A percentile compares a stretch with the other conserved stretches of the same genome.
Conservation (phyloP, 2,113 vertebrate genomes). For the Sinocyclocheilus maitianheensis region DNA sequence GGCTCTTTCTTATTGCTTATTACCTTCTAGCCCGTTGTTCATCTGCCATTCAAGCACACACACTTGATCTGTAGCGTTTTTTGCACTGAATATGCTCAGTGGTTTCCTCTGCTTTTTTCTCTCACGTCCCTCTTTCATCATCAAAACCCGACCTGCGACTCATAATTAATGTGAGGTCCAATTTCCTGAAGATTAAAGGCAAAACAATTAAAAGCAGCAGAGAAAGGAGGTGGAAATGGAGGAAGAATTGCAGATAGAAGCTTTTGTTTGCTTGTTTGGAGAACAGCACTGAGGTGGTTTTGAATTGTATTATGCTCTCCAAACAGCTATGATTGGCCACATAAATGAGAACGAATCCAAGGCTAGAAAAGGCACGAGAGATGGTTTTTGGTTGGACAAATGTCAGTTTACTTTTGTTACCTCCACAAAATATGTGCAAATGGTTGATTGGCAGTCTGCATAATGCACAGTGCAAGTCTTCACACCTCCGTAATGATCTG, state of each 20-base stretch:
- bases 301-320: neutral
- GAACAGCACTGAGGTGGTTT: conserved; percentile 5
- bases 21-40: conserved; percentile 34
- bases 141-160: conserved; percentile 55
- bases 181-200: conserved; percentile 72
- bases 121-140: conserved; percentile 53
- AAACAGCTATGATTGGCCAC: neutral
- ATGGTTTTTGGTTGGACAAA: neutral
- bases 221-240: conserved; percentile 31
- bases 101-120: conserved; percentile 41
- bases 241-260: conserved; percentile 49
- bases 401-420: neutral
- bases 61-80: conserved; percentile 11
- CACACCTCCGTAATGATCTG: neutral
- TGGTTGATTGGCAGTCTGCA: neutral
- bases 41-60: conserved; percentile 21
- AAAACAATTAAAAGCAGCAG: conserved; percentile 58
- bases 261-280: conserved; percentile 33
- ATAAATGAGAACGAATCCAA: neutral
- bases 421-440: neutral
- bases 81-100: conserved; percentile 27
- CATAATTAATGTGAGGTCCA: conserved; percentile 62
- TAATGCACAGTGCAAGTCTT: neutral
- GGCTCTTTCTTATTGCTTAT: neutral
- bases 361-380: neutral